A percentile compares a stretch with the other conserved stretches of the same genome.
phyloP scores from a whole-genome alignment of 1,140 invertebrate genomes.

The Zophobas atratus region DNA sequence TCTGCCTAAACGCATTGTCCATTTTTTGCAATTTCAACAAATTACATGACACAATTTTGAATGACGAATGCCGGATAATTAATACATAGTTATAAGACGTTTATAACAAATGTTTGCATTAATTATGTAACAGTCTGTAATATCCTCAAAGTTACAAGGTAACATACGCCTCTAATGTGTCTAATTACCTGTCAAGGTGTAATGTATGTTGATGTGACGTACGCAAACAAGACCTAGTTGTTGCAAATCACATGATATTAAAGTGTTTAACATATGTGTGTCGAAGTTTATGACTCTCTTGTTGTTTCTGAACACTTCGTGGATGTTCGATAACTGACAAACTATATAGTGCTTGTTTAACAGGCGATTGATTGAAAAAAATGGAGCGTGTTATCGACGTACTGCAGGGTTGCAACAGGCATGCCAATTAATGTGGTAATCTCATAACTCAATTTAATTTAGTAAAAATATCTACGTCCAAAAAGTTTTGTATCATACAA shows the following conservation, averaged over 20 bases:
- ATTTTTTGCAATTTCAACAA: conserved; percentile 5
- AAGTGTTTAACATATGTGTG: conserved; percentile 15
- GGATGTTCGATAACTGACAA: no score
- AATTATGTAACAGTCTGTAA: conserved; percentile 45
- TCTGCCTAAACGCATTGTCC: not conserved
- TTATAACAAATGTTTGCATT: conserved; percentile 44
- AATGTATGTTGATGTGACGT: conserved; percentile 41
- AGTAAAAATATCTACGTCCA: no score
- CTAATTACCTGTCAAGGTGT: conserved; percentile 53
- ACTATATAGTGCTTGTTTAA: no score
- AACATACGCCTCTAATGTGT: conserved; percentile 49
- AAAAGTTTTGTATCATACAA: no score
- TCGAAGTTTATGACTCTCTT: conserved; percentile 11
- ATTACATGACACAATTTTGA: conserved; percentile 13
- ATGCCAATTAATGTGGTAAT: no score
- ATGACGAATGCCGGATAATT: conserved; percentile 35
- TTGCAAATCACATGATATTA: conserved; percentile 29
- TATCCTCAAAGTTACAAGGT: conserved; percentile 50
- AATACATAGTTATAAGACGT: conserved; percentile 43
- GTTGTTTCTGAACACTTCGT: not conserved
- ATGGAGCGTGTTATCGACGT: no score
- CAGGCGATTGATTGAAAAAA: no score
- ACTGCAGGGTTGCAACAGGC: no score
- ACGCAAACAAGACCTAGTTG: conserved; percentile 45
- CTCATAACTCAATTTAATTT: no score